phyloP scores from a whole-genome alignment of 2,113 vertebrate genomes.

The Bostrychus sinensis region DNA sequence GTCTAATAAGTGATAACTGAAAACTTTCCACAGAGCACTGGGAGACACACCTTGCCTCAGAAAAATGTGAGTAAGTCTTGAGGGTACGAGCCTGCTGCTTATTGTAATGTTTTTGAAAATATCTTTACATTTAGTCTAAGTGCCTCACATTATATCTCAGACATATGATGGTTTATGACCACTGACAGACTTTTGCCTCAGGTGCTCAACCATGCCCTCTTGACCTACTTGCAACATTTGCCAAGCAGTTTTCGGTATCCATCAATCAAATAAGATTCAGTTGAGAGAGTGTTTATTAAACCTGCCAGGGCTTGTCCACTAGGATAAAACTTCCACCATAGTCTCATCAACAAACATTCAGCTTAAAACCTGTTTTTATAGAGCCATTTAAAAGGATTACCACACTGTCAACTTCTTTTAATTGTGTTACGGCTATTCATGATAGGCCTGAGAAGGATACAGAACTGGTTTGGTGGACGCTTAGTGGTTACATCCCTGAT shows the following conservation, averaged over 20 bases:
- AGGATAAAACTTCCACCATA: not conserved
- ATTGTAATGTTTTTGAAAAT: not conserved
- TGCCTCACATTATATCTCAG: too few species aligned
- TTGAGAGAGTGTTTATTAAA: conserved; percentile 17
- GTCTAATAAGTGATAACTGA: conserved; percentile 18
- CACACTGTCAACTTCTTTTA: not conserved
- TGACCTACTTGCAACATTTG: not conserved
- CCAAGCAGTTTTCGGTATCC: rapidly evolving
- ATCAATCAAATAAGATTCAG: conserved; percentile 8
- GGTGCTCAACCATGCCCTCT: not conserved
- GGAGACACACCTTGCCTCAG: conserved; percentile 14
- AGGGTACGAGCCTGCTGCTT: not conserved
- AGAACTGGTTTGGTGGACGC: not conserved
- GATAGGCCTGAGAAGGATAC: not conserved
- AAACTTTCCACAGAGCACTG: conserved; percentile 9
- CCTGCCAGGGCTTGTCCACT: conserved; percentile 41
- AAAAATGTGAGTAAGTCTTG: not conserved
- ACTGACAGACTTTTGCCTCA: not conserved
- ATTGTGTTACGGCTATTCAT: not conserved
- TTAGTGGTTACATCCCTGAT: not conserved
- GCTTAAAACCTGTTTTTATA: conserved; percentile 5
- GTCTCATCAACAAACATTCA: rapidly evolving
- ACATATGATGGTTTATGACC: not conserved
- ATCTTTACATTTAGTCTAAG: not conserved
- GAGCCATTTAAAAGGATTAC: not conserved